Conservation (phyloP, 1,140 invertebrate genomes). For the Ctenoplectra terminalis region DNA sequence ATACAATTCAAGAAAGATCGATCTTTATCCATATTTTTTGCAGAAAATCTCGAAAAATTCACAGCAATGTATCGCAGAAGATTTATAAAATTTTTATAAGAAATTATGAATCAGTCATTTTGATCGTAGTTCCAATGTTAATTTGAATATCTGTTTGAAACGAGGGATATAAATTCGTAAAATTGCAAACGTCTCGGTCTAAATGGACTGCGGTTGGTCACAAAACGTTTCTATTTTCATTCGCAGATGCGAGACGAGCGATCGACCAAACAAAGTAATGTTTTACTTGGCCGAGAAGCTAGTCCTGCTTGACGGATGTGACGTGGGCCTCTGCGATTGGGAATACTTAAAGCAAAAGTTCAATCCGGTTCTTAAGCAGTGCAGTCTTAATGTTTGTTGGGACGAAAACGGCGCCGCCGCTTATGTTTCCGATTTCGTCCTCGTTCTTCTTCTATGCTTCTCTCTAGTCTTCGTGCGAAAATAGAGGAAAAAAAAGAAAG, state of each 20-base stretch:
- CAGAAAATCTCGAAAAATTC: too few relatives aligned
- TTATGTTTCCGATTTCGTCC: not conserved
- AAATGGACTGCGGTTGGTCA: too few relatives aligned
- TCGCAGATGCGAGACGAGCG: slow-evolving; percentile 76
- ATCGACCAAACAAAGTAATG: slow-evolving; percentile 80
- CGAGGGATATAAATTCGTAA: too few relatives aligned
- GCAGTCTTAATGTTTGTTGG: slow-evolving; percentile 71
- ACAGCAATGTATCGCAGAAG: too few relatives aligned
- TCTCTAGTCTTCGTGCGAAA: slow-evolving; percentile 45
- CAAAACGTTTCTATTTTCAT: slow-evolving; percentile 10
- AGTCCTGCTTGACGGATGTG: slow-evolving; percentile 79
- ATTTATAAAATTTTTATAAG: too few relatives aligned
- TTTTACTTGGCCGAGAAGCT: slow-evolving; percentile 82
- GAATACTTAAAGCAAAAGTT: slow-evolving; percentile 80
- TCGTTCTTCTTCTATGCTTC: slow-evolving; percentile 37
- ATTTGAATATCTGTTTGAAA: too few relatives aligned
- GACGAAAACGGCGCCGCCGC: slow-evolving; percentile 26
- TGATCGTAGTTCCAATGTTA: too few relatives aligned
- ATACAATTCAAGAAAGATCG: too few relatives aligned
- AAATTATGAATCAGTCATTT: too few relatives aligned
- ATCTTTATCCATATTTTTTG: too few relatives aligned
- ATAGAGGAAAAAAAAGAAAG: not conserved
- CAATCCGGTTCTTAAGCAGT: slow-evolving; percentile 61
- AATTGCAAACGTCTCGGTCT: too few relatives aligned
- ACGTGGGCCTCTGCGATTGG: slow-evolving; percentile 83